A percentile compares a stretch with the other conserved stretches of the same genome.
These are phyloP conservation scores for Hypomesus transpacificus DNA, from an alignment of 2,113 vertebrate species.

Conservation along the genomic window DNA sequence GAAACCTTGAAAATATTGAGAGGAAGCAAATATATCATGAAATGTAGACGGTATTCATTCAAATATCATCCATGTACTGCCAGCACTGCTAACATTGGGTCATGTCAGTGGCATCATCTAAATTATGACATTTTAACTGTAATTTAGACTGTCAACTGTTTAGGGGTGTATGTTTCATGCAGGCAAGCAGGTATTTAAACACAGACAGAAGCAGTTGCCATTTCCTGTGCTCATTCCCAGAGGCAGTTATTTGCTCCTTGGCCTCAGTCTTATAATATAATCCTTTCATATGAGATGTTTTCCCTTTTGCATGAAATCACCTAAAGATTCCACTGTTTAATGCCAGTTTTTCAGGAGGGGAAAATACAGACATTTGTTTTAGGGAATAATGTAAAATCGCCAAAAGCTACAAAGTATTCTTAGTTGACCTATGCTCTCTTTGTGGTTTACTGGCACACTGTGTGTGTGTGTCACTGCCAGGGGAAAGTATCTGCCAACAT, in stretches of 20 bases:
- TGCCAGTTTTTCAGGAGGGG: not conserved
- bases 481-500: constrained; percentile 11
- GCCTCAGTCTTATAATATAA: not conserved
- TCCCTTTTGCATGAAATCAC: not conserved
- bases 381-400: constrained; percentile 24
- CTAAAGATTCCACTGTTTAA: not conserved
- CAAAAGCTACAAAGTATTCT: constrained; percentile 33
- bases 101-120: too few species aligned
- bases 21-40: too few species aligned
- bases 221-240: constrained; percentile 2
- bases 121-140: not conserved
- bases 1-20: too few species aligned
- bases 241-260: not conserved
- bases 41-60: too few species aligned
- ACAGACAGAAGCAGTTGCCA: not conserved
- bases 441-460: constrained; percentile 11
- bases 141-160: not conserved
- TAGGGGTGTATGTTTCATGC: not conserved
- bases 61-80: too few species aligned
- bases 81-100: too few species aligned
- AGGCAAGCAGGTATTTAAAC: not conserved
- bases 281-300: too few species aligned
- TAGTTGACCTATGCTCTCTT: constrained; percentile 40
- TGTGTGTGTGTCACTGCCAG: constrained; percentile 5
- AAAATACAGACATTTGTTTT: constrained; percentile 17